A percentile compares a stretch with the other conserved stretches of the same genome.
Conservation (phyloP, 1,140 invertebrate genomes). For the Micrasema longulum region DNA sequence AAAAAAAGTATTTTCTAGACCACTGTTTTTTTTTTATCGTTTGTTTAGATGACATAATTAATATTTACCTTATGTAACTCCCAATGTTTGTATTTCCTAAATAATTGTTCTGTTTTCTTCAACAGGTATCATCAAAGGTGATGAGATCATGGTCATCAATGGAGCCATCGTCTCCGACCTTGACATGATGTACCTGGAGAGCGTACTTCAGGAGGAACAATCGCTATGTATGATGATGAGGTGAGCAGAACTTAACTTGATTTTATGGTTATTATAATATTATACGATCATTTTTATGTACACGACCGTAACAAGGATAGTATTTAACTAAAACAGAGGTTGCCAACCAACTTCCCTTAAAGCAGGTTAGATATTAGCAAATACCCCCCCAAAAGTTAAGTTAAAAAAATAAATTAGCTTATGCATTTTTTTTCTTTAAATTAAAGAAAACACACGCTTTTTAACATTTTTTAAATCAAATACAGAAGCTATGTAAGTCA, state of each 20-base stretch:
- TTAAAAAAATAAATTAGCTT: neutral
- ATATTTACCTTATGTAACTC: no score
- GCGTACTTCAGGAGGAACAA: constrained; percentile 93
- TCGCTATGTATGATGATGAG: constrained; percentile 98
- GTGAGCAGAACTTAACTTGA: constrained; percentile 58
- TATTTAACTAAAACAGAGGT: no score
- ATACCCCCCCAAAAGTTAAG: neutral
- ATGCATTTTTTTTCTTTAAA: neutral
- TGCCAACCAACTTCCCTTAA: neutral
- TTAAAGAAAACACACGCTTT: no score
- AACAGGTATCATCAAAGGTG: constrained; percentile 93
- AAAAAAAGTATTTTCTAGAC: no score
- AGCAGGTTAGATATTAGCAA: neutral
- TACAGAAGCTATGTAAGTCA: no score
- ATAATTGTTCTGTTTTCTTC: constrained; percentile 28
- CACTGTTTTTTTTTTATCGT: no score
- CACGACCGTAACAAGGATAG: neutral
- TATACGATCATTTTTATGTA: neutral
- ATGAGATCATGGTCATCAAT: constrained; percentile 99
- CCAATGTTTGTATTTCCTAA: constrained; percentile 11
- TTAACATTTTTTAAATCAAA: no score
- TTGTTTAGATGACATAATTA: no score
- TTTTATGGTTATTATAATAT: constrained; percentile 1
- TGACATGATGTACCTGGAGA: constrained; percentile 99
- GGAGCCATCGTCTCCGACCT: constrained; percentile 96